These are phyloP conservation scores for Rhizoglyphus robini DNA, from an alignment of 1,140 invertebrate species.

Conservation along the genomic window DNA sequence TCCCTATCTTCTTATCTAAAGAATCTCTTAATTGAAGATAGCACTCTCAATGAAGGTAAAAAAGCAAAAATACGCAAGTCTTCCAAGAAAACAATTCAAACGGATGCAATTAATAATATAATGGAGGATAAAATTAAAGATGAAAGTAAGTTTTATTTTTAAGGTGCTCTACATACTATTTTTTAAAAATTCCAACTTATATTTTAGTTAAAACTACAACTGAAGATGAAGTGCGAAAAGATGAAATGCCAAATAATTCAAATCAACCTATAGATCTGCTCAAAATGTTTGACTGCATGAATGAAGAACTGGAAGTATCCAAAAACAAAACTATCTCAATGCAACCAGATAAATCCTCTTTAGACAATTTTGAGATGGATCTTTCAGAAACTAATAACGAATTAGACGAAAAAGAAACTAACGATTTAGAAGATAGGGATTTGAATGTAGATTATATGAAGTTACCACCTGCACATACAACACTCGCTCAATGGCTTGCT, in stretches of 20 bases:
- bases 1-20: conserved; percentile 21
- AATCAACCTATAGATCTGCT: conserved; percentile 15
- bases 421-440: background rate
- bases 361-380: too few species aligned
- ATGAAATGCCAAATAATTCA: background rate
- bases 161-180: too few species aligned
- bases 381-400: too few species aligned
- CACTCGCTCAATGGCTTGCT: conserved; percentile 22
- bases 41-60: background rate
- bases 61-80: conserved; percentile 13
- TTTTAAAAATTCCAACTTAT: too few species aligned
- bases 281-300: conserved; percentile 19
- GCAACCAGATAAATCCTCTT: too few species aligned
- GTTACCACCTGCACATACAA: conserved; percentile 20
- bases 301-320: background rate
- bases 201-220: background rate
- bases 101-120: too few species aligned
- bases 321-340: background rate
- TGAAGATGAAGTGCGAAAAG: conserved; percentile 15
- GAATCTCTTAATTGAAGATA: conserved; percentile 7
- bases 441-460: conserved; percentile 5
- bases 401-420: background rate
- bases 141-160: too few species aligned
- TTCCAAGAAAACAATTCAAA: background rate
- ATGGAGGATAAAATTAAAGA: too few species aligned